Evolutionary conservation across 2,888 invertebrate genomes (phyloP).

Genomic region (Melieria omissa): DNA sequence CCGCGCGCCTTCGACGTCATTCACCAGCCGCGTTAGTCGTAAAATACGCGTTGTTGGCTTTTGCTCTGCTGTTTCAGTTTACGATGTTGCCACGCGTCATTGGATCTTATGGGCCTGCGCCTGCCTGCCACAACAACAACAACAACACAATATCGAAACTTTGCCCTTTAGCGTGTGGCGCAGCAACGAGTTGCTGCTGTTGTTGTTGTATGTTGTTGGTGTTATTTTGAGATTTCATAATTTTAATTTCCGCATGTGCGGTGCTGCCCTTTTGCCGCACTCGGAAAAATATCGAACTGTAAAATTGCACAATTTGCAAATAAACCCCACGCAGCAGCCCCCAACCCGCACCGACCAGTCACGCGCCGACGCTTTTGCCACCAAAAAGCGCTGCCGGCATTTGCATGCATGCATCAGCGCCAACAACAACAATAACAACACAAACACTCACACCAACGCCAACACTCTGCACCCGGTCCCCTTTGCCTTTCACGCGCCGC

Average conservation of each 20-base stretch:
- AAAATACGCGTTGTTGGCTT: constrained; percentile 34
- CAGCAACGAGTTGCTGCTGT: neutral
- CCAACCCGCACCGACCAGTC: neutral
- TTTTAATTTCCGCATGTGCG: constrained; percentile 12
- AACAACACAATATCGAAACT: constrained; percentile 23
- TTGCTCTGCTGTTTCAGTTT: constrained; percentile 28
- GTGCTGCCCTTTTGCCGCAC: neutral
- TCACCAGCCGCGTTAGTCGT: constrained; percentile 9
- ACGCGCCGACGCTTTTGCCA: neutral
- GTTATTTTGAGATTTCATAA: neutral
- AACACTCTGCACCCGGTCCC: neutral
- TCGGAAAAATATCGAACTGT: constrained; percentile 3
- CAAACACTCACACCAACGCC: no score
- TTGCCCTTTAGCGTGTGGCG: neutral
- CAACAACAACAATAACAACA: neutral
- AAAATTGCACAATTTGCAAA: constrained; percentile 7
- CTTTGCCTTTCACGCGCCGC: neutral
- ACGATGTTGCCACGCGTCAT: constrained; percentile 33
- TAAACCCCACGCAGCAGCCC: neutral
- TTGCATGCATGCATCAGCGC: neutral
- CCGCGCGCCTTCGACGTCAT: no score
- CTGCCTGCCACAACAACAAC: neutral
- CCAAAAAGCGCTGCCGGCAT: neutral
- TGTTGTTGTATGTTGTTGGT: constrained; percentile 6
- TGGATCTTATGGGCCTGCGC: constrained; percentile 9